Conservation (phyloP, 1,140 invertebrate genomes). For the Frieseomelitta varia region DNA sequence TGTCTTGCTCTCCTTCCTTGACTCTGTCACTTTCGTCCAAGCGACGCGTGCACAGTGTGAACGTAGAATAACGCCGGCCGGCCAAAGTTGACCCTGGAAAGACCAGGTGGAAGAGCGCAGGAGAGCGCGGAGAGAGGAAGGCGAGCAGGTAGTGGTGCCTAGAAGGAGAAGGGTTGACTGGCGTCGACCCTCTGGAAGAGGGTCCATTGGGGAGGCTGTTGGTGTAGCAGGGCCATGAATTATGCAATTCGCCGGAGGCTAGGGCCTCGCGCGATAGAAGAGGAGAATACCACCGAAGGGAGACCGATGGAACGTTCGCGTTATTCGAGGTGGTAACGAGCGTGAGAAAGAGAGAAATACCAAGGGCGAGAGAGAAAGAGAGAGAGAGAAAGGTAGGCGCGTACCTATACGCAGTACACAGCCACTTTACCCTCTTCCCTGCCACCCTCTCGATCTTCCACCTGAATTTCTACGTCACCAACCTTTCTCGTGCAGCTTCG, state of each 20-base stretch:
- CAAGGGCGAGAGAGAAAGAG: background rate
- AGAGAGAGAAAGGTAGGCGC: conserved; percentile 29
- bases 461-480: conserved; percentile 32
- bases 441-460: conserved; percentile 43
- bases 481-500: conserved; percentile 22
- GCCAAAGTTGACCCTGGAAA: conserved; percentile 60
- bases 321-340: conserved; percentile 49
- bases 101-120: conserved; percentile 48
- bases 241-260: conserved; percentile 79
- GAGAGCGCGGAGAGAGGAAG: conserved; percentile 28
- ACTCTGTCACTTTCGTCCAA: background rate
- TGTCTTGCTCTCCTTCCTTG: no score
- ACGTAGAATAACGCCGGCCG: conserved; percentile 68
- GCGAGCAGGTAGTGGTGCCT: conserved; percentile 29
- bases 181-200: conserved; percentile 51
- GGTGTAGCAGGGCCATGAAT: conserved; percentile 78
- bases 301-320: conserved; percentile 20
- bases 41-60: conserved; percentile 36
- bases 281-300: conserved; percentile 51
- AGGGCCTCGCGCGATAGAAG: conserved; percentile 64
- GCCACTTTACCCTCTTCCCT: conserved; percentile 60
- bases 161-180: conserved; percentile 39
- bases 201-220: conserved; percentile 63
- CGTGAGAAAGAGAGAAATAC: conserved; percentile 29
- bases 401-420: conserved; percentile 55